Percentiles rank a stretch among this genome's conserved stretches.
These are phyloP conservation scores for Lochmaea crataegi DNA, from an alignment of 2,888 invertebrate genomes.

Conservation along the genomic window DNA sequence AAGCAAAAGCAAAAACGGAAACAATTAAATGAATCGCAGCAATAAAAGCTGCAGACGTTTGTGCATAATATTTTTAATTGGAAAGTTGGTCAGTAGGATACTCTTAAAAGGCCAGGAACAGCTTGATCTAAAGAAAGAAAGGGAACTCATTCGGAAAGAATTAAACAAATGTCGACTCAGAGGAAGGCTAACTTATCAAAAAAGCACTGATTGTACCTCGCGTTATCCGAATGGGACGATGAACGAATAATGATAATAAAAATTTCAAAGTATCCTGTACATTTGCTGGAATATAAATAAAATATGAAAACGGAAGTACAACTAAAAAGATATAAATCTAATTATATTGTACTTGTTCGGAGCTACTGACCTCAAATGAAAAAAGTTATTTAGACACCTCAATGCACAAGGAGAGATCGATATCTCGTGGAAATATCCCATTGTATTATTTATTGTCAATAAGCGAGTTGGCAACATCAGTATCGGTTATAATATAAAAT, in stretches of 20 bases:
- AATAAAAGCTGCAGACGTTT: no score
- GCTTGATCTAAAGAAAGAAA: no score
- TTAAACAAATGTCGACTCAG: no score
- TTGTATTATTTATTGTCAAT: conserved; percentile 4
- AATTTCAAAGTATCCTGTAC: no score
- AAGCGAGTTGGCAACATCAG: conserved; percentile 2
- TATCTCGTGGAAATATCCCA: conserved; percentile 7
- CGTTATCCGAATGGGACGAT: no score
- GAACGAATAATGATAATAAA: no score
- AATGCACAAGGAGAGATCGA: conserved; percentile 9
- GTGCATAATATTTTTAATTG: no score
- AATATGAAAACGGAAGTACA: not conserved
- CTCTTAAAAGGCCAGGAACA: no score
- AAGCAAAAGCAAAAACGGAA: no score
- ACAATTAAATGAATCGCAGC: no score
- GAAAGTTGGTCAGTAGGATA: no score
- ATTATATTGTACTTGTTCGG: conserved; percentile 3
- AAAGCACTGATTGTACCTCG: not conserved
- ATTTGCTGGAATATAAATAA: not conserved
- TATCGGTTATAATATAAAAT: not conserved
- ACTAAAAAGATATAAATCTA: not conserved
- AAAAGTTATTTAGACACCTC: conserved; percentile 9
- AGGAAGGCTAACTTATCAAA: not conserved
- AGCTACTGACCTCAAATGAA: conserved; percentile 10
- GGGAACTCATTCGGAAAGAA: no score